Conservation (phyloP, 2,113 vertebrate genomes). For the Xiphophorus maculatus region DNA sequence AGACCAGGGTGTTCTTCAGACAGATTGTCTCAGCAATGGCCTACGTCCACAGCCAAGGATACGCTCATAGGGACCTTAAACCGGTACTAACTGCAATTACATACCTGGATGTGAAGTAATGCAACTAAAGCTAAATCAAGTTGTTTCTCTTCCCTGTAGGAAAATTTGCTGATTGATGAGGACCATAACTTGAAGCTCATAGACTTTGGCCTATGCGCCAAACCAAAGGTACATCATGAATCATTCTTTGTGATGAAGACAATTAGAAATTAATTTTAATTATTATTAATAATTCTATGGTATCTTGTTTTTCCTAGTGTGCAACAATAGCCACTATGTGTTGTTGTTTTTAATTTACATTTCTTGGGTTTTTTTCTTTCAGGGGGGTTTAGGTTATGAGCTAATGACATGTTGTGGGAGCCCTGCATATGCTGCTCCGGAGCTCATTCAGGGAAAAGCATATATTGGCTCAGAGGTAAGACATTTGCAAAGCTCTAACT, state of each 20-base stretch:
- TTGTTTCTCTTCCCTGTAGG: constrained; percentile 73
- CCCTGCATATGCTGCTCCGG: constrained; percentile 94
- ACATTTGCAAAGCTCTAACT: background rate
- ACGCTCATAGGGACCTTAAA: constrained; percentile 95
- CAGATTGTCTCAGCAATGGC: constrained; percentile 95
- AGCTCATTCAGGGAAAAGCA: constrained; percentile 93
- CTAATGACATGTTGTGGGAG: constrained; percentile 94
- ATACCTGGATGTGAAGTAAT: background rate
- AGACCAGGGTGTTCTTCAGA: constrained; percentile 90
- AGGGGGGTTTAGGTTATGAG: constrained; percentile 90
- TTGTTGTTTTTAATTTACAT: background rate
- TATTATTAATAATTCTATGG: background rate
- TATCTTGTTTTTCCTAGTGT: background rate
- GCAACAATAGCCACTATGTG: background rate
- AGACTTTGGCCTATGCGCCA: constrained; percentile 96
- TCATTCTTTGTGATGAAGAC: background rate
- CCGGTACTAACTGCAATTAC: constrained; percentile 77
- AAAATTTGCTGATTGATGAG: constrained; percentile 93
- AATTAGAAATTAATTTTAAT: background rate
- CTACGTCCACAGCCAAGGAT: constrained; percentile 92
- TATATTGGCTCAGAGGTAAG: constrained; percentile 96
- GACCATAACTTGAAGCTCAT: constrained; percentile 94
- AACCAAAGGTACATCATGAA: constrained; percentile 88
- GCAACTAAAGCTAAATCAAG: background rate
- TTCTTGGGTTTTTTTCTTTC: background rate